Percentiles rank a stretch among this genome's conserved stretches.
These are phyloP conservation scores for Vannuccia rotundouncinata DNA, from an alignment of 2,888 invertebrate genomes.

Conservation along the genomic window DNA sequence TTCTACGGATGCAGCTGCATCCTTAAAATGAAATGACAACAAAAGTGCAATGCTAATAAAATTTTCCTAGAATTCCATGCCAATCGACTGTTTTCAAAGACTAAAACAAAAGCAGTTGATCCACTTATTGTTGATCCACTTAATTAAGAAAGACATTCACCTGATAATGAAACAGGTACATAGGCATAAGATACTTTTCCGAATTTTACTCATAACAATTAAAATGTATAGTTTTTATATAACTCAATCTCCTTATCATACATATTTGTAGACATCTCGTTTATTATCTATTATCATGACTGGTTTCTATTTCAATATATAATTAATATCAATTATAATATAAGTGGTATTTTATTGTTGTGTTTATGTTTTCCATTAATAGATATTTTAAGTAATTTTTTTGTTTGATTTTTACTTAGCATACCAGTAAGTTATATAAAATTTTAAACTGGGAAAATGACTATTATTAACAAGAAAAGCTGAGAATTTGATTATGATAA, in stretches of 20 bases:
- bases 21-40: not conserved
- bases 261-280: not conserved
- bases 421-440: slow-evolving; percentile 3
- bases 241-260: not conserved
- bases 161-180: not conserved
- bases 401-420: not conserved
- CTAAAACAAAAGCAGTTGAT: not conserved
- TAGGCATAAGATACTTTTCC: not conserved
- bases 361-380: slow-evolving; percentile 22
- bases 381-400: slow-evolving; percentile 9
- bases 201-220: not conserved
- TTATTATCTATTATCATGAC: not conserved
- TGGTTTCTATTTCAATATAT: not conserved
- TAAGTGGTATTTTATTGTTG: not conserved
- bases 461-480: not conserved
- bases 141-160: not conserved
- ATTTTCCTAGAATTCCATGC: not conserved
- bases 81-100: slow-evolving; percentile 3
- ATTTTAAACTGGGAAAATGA: slow-evolving; percentile 13
- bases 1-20: not conserved
- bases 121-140: not conserved
- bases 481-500: slow-evolving; percentile 2
- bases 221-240: not conserved
- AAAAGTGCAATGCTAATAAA: not conserved
- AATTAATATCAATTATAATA: not conserved